phyloP scores from a whole-genome alignment of 1,140 invertebrate species.

The Tetragnatha versicolor region DNA sequence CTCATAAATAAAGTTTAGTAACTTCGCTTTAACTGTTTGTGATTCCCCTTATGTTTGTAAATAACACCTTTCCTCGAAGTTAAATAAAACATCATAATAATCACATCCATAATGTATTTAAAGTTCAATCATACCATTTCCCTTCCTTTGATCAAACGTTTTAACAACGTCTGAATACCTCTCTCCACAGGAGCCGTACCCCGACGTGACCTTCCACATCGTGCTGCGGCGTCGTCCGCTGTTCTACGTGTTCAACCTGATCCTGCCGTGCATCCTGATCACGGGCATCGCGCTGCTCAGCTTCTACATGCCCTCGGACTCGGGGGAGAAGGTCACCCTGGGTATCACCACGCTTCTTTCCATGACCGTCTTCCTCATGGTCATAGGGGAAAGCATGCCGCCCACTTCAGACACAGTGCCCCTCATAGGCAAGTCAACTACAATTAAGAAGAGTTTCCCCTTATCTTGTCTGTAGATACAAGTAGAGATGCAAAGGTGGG shows the following conservation, averaged over 20 bases:
- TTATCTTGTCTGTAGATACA: no score
- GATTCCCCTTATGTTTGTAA: no score
- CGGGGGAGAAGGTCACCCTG: conserved; percentile 70
- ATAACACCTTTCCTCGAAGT: no score
- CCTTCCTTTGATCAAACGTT: no score
- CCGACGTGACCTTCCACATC: conserved; percentile 69
- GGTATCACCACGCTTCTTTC: conserved; percentile 70
- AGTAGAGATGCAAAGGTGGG: no score
- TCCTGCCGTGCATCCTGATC: conserved; percentile 71
- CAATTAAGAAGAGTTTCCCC: no score
- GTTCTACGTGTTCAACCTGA: conserved; percentile 70
- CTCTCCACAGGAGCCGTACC: conserved; percentile 66
- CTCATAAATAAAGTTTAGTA: no score
- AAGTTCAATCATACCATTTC: no score
- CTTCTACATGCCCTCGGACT: conserved; percentile 71
- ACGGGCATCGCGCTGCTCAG: conserved; percentile 69
- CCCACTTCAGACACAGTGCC: conserved; percentile 71
- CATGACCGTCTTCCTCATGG: conserved; percentile 71
- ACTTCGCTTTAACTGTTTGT: no score
- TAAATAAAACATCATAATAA: no score
- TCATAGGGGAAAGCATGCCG: conserved; percentile 71
- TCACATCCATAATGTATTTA: no score
- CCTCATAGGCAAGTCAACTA: conserved; percentile 66
- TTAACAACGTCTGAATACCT: no score
- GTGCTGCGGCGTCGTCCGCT: conserved; percentile 64